These are phyloP conservation scores for Chiloscyllium punctatum DNA, from an alignment of 2,797 vertebrate genomes.

Conservation along the genomic window DNA sequence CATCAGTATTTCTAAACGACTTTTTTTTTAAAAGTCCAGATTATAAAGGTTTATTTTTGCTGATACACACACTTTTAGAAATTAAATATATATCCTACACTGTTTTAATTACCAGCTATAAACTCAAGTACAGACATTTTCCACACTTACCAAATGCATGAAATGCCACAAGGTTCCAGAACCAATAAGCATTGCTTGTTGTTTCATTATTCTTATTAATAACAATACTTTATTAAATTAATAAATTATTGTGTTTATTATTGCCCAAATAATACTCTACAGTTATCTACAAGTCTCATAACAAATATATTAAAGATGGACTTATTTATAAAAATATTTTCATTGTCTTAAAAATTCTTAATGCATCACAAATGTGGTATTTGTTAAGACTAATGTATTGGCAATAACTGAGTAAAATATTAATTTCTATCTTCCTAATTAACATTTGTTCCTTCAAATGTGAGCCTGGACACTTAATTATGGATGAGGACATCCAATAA, in stretches of 20 bases:
- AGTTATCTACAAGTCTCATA: not conserved
- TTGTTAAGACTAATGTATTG: not conserved
- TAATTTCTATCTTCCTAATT: not conserved
- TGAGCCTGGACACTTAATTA: not conserved
- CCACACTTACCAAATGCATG: not conserved
- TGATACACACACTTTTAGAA: not conserved
- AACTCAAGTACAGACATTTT: not conserved
- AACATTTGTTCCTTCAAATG: not conserved
- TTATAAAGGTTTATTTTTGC: not conserved
- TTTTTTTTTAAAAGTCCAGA: not conserved
- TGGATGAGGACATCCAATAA: not conserved
- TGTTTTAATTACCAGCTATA: not conserved
- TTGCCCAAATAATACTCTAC: not conserved
- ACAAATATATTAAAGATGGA: not conserved
- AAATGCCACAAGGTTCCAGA: not conserved
- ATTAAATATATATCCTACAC: not conserved
- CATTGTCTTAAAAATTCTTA: not conserved
- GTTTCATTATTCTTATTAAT: not conserved
- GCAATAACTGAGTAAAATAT: not conserved
- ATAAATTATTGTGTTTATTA: too few species aligned
- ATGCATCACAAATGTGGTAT: not conserved
- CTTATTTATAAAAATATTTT: not conserved
- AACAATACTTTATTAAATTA: too few species aligned
- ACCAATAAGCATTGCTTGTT: not conserved
- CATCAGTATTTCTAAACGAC: not conserved